These are phyloP conservation scores for Neocrepidodera transversa DNA, from an alignment of 2,888 invertebrate species.

Conservation along the genomic window DNA sequence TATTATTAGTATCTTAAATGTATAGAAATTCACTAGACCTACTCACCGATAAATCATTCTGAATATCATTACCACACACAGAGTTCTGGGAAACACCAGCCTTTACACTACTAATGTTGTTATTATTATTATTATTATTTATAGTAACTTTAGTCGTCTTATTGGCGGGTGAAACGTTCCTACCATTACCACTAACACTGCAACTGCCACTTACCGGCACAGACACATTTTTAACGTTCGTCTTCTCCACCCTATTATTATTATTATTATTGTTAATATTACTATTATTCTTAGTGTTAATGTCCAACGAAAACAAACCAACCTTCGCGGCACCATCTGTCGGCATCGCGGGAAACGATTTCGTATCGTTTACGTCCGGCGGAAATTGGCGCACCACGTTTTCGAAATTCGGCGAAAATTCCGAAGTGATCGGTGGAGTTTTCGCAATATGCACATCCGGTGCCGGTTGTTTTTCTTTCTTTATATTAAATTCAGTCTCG, in stretches of 20 bases:
- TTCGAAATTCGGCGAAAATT: conserved; percentile 46
- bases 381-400: conserved; percentile 47
- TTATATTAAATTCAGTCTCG: conserved; percentile 22
- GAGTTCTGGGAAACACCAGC: conserved; percentile 16
- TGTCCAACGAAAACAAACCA: conserved; percentile 11
- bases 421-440: conserved; percentile 12
- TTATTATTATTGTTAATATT: conserved; percentile 34
- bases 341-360: conserved; percentile 27
- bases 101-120: conserved; percentile 35
- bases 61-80: conserved; percentile 37
- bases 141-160: conserved; percentile 17
- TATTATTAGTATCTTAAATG: too few species aligned
- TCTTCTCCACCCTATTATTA: conserved; percentile 34
- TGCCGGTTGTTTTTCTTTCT: conserved; percentile 9
- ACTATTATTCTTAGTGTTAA: conserved; percentile 21
- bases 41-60: conserved; percentile 51
- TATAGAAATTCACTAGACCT: too few species aligned
- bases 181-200: conserved; percentile 20
- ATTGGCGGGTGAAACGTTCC: conserved; percentile 28
- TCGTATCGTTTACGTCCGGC: conserved; percentile 24
- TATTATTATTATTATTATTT: conserved; percentile 35
- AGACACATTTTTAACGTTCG: conserved; percentile 40
- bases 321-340: conserved; percentile 18
- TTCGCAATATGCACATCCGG: conserved; percentile 21
- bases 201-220: too few species aligned